phyloP scores from a whole-genome alignment of 1,140 invertebrate species.

The Mya arenaria region DNA sequence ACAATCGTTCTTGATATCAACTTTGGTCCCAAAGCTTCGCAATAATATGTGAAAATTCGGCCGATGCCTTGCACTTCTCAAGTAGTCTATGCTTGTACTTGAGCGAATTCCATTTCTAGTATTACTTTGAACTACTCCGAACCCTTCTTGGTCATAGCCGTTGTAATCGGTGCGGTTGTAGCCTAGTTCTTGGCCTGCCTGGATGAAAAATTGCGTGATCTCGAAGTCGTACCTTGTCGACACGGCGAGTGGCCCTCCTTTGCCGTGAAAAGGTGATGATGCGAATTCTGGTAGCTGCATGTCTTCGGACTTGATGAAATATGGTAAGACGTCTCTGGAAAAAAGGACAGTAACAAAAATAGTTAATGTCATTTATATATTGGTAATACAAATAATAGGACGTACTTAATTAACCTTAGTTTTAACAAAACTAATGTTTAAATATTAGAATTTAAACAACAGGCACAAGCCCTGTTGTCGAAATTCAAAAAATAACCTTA shows the following conservation, averaged over 20 bases:
- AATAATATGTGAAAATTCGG: conserved; percentile 70
- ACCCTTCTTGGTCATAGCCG: conserved; percentile 56
- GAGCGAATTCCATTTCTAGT: conserved; percentile 64
- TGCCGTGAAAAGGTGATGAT: conserved; percentile 16
- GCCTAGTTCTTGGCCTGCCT: conserved; percentile 44
- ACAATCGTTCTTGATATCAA: conserved; percentile 58
- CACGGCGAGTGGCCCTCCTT: conserved; percentile 2
- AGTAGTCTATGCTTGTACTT: conserved; percentile 68
- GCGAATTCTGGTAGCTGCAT: conserved; percentile 10
- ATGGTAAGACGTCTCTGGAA: conserved; percentile 92
- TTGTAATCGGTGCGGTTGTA: conserved; percentile 61
- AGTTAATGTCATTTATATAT: too few species aligned
- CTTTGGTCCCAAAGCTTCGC: conserved; percentile 63
- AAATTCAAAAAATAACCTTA: too few species aligned
- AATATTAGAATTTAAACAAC: too few species aligned
- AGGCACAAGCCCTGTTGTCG: too few species aligned
- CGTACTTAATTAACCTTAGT: too few species aligned
- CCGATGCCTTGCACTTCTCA: conserved; percentile 60
- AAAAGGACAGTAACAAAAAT: too few species aligned
- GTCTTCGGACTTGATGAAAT: conserved; percentile 77
- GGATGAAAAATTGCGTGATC: conserved; percentile 14
- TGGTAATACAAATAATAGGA: too few species aligned
- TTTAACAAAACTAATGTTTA: too few species aligned
- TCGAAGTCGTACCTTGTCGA: conserved; percentile 1
- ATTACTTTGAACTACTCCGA: conserved; percentile 58